Percentiles rank a stretch among this genome's conserved stretches.
phyloP scores from a whole-genome alignment of 2,113 vertebrate genomes.

The Callipepla californica region DNA sequence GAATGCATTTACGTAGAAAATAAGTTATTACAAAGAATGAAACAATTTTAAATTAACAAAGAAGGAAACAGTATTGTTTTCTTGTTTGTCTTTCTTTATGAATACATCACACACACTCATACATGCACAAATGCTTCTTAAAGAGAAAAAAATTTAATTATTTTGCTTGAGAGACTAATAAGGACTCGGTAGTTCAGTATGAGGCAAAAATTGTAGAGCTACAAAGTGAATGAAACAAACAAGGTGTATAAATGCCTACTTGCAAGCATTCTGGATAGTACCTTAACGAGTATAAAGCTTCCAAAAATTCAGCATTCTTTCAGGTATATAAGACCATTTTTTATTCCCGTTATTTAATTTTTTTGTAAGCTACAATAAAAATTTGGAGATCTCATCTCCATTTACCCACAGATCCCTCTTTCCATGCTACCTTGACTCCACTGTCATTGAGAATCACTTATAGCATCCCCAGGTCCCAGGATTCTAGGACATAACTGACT shows the following conservation, averaged over 20 bases:
- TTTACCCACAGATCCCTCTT: neutral
- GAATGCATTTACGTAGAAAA: neutral
- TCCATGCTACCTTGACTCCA: neutral
- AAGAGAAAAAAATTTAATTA: slow-evolving; percentile 11
- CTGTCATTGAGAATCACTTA: neutral
- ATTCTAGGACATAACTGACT: neutral
- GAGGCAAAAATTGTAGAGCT: slow-evolving; percentile 9
- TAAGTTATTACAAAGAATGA: neutral
- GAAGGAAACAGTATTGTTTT: neutral
- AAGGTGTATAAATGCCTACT: neutral
- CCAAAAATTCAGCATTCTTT: neutral
- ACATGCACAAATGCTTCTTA: neutral
- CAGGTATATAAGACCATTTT: neutral
- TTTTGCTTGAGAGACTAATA: neutral
- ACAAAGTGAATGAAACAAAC: neutral
- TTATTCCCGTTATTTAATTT: slow-evolving; percentile 8
- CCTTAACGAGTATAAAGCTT: neutral
- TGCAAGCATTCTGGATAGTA: neutral
- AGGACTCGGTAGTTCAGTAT: neutral
- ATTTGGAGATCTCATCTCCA: neutral
- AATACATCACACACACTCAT: neutral
- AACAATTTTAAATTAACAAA: neutral
- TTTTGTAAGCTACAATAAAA: neutral
- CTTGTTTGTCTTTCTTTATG: neutral
- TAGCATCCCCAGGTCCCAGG: neutral